Evolutionary conservation across 1,140 invertebrate genomes (phyloP).

Genomic region (Camponotus pennsylvanicus): DNA sequence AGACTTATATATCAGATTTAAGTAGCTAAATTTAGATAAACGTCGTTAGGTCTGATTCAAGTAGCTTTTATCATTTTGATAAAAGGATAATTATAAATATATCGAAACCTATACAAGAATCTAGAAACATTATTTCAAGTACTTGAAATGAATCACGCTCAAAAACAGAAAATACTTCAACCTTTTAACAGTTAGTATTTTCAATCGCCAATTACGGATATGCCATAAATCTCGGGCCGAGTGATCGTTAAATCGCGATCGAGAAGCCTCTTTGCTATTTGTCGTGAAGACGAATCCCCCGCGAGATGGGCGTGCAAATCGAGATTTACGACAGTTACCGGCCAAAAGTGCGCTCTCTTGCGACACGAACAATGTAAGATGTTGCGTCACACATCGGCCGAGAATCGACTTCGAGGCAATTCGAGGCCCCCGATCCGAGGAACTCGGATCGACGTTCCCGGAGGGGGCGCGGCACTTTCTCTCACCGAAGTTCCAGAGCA

Average conservation of each 20-base stretch:
- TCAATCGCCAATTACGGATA: conserved; percentile 17
- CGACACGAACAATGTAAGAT: conserved; percentile 58
- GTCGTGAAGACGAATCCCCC: conserved; percentile 26
- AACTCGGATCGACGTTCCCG: conserved; percentile 62
- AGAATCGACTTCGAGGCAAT: conserved; percentile 59
- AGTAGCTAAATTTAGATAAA: not conserved
- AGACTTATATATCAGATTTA: not conserved
- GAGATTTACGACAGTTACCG: conserved; percentile 29
- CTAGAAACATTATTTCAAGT: not conserved
- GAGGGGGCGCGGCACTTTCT: conserved; percentile 80
- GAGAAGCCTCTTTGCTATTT: conserved; percentile 29
- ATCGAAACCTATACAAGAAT: not conserved
- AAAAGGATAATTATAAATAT: not conserved
- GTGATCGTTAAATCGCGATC: conserved; percentile 21
- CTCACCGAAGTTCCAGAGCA: conserved; percentile 41
- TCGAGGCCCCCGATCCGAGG: conserved; percentile 58
- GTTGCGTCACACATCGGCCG: conserved; percentile 59
- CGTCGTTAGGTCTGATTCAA: not conserved
- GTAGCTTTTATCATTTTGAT: not conserved
- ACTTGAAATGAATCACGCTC: not conserved
- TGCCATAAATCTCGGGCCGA: conserved; percentile 5
- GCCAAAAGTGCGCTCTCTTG: conserved; percentile 40
- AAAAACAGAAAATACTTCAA: not conserved
- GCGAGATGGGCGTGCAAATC: conserved; percentile 39
- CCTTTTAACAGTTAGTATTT: not conserved